phyloP scores from a whole-genome alignment of 2,797 vertebrate species.

The Anolis apletophallus region DNA sequence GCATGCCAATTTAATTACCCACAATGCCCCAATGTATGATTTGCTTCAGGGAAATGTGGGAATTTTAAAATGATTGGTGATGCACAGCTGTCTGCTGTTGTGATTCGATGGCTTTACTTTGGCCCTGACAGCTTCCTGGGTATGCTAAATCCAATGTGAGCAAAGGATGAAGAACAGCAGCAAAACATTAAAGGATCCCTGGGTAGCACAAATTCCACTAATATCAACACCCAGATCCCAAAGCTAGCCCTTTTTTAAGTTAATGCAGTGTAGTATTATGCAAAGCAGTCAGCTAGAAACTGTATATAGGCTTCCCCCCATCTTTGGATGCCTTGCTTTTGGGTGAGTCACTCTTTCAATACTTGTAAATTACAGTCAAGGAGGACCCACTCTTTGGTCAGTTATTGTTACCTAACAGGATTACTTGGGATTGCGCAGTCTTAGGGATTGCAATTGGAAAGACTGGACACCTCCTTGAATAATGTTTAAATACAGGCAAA shows the following conservation, averaged over 20 bases:
- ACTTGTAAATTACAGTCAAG: no score
- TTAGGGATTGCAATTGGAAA: no score
- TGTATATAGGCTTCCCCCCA: no score
- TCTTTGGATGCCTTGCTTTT: no score
- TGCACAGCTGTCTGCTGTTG: not conserved
- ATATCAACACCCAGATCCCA: not conserved
- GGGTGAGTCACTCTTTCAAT: no score
- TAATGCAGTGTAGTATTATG: slow-evolving; percentile 48
- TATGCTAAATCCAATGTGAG: not conserved
- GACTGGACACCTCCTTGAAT: no score
- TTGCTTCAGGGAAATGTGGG: not conserved
- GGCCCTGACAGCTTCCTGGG: not conserved
- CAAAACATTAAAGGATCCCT: not conserved
- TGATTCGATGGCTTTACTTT: not conserved
- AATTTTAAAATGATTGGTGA: not conserved
- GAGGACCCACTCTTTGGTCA: no score
- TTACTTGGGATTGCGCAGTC: no score
- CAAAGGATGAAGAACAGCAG: not conserved
- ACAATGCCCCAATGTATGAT: not conserved
- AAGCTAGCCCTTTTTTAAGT: not conserved
- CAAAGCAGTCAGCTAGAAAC: not conserved
- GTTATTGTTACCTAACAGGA: no score
- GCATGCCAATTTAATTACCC: not conserved
- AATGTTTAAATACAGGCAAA: no score
- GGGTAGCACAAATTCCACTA: not conserved